A percentile compares a stretch with the other conserved stretches of the same genome.
Conservation (phyloP, 2,113 vertebrate species). For the Rhineura floridana region DNA sequence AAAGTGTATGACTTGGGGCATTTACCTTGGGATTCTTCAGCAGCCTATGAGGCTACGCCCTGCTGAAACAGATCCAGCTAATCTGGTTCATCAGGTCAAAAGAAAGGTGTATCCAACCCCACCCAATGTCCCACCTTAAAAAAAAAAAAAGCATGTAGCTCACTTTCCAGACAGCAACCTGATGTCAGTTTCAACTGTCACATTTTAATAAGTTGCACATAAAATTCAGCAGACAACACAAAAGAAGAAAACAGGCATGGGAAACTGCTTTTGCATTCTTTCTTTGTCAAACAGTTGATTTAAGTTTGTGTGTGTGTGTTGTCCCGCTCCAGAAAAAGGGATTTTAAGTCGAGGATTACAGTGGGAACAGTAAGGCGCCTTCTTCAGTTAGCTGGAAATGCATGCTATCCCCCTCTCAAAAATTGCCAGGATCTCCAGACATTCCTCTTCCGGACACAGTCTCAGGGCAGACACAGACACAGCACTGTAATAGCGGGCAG, state of each 20-base stretch:
- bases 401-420: too few species aligned
- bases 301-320: background rate
- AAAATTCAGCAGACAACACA: constrained; percentile 1
- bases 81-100: constrained; percentile 61
- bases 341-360: too few species aligned
- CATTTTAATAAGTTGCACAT: background rate
- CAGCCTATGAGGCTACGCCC: constrained; percentile 28
- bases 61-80: constrained; percentile 40
- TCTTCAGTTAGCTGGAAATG: too few species aligned
- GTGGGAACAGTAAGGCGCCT: too few species aligned
- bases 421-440: background rate
- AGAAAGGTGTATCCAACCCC: constrained; percentile 49
- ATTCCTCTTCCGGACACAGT: background rate
- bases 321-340: too few species aligned
- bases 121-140: constrained; percentile 41
- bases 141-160: constrained; percentile 5
- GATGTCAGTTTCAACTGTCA: background rate
- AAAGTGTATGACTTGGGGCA: constrained; percentile 59
- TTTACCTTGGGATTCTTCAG: constrained; percentile 39
- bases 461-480: background rate
- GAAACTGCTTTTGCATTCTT: background rate
- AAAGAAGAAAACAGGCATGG: background rate
- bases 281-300: background rate
- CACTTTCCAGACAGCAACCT: constrained; percentile 13
- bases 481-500: background rate